Base-by-base conservation (phyloP, 2,888 invertebrate species). In the Eretmocerus hayati region DNA sequence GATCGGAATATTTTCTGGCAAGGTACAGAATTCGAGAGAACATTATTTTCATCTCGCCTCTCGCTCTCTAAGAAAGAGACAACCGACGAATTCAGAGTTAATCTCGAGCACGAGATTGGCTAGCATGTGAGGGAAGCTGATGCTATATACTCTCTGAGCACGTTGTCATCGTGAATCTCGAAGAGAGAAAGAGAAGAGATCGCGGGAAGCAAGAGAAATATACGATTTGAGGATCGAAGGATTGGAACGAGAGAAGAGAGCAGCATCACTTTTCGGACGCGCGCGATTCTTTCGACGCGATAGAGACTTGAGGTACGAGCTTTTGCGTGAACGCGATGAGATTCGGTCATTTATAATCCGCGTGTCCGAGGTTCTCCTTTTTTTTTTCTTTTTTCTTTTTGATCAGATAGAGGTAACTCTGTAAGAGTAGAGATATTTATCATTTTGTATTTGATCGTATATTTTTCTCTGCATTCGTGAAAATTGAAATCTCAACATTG, bases 301-400 rank as follows among this genome's bases (percentile, higher is more conserved):
- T 65, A 66, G 62, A 61, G 60, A 58, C 62, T 63, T 58, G 62
- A 58, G 59, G 61, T 62, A 58, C 57, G 60, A 55, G 56, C 57
- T 57, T 48, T 55, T n/a, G n/a, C n/a, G n/a, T n/a, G n/a, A n/a
- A n/a, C n/a, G 53, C 64, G 67, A 67, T 67, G 66, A 67, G 63
- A 62, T 62, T 64, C 61, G 62, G 64, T 66, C 65, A 67, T 66
- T 67, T 67, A 67, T 67, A 67, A 67, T 65, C 63, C 62, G 49
- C 46, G 49, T 52, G 44, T 23, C 49, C 23, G 5, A 13, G 40
- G 46, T 40, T 44, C 35, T 38, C 9, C 20, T 18, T 20, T 38
- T 38, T 18, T 20, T 20, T 38, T 21, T 18, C 5, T 35, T 35
- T 16, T 13, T 15, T 43, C 31, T 46, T 23, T 8, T 20, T 22